phyloP scores from a whole-genome alignment of 2,888 invertebrate species.

The Volucella bombylans region DNA sequence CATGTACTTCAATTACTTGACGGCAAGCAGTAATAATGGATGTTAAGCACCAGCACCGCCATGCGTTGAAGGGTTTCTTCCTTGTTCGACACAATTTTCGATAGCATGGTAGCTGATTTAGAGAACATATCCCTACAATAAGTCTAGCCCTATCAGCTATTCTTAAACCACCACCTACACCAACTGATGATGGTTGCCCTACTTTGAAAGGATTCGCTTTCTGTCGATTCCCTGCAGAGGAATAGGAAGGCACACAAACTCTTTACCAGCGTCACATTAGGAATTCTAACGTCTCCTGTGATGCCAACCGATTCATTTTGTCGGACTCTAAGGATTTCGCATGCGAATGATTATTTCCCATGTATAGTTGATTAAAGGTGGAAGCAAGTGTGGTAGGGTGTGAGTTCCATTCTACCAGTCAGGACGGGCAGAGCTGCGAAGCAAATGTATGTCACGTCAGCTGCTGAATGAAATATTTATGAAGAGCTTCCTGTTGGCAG shows the following conservation, averaged over 20 bases:
- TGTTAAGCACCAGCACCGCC: background rate
- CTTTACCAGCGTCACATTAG: constrained; percentile 27
- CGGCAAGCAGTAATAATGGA: constrained; percentile 22
- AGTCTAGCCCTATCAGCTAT: constrained; percentile 2
- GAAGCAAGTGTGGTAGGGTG: constrained; percentile 1
- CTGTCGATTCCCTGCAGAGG: constrained; percentile 28
- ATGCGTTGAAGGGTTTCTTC: constrained; percentile 11
- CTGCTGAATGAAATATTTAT: constrained; percentile 57
- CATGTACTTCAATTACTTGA: constrained; percentile 29
- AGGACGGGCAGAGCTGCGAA: background rate
- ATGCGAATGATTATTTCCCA: constrained; percentile 51
- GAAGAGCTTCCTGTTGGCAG: constrained; percentile 54
- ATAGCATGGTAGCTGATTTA: constrained; percentile 31
- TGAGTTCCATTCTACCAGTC: background rate
- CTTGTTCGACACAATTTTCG: constrained; percentile 50
- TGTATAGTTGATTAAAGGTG: constrained; percentile 27
- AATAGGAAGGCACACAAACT: background rate
- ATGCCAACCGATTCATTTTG: constrained; percentile 60
- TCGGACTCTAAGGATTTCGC: constrained; percentile 56
- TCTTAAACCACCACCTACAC: background rate
- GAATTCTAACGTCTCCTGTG: constrained; percentile 44
- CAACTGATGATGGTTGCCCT: background rate
- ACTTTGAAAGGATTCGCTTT: constrained; percentile 41
- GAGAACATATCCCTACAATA: constrained; percentile 7
- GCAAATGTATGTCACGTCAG: constrained; percentile 55